A percentile compares a stretch with the other conserved stretches of the same genome.
Evolutionary conservation across 1,140 invertebrate genomes (phyloP).

Genomic region (Eubasilissa regina): DNA sequence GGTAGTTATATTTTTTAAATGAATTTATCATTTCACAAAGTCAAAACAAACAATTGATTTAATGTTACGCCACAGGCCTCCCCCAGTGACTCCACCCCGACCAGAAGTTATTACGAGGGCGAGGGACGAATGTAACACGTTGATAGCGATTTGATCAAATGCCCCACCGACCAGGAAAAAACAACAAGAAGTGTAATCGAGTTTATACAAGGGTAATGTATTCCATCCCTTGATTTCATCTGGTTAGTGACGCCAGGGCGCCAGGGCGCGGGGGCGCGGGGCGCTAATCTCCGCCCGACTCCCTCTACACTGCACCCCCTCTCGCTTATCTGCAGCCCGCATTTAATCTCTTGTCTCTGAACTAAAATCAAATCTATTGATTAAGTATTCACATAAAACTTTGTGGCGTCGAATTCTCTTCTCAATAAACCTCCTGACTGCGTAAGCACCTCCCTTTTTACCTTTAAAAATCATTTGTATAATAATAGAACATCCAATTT

Average conservation of each 20-base stretch:
- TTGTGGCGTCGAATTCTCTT: too few species aligned
- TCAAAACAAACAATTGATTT: too few species aligned
- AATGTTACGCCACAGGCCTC: background rate
- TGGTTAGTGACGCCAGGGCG: conserved; percentile 29
- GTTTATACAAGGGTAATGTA: conserved; percentile 41
- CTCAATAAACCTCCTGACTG: too few species aligned
- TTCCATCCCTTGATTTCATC: conserved; percentile 40
- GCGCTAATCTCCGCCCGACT: conserved; percentile 30
- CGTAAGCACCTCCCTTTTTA: too few species aligned
- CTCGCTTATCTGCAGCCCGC: too few species aligned
- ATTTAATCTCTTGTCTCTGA: too few species aligned
- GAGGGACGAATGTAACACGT: conserved; percentile 18
- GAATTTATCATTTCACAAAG: too few species aligned
- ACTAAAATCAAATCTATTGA: too few species aligned
- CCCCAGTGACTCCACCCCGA: background rate
- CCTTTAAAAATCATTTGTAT: too few species aligned
- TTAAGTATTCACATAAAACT: too few species aligned
- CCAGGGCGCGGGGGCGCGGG: background rate
- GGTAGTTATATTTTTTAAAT: too few species aligned
- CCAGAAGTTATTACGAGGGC: conserved; percentile 7
- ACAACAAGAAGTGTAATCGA: conserved; percentile 37
- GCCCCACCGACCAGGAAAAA: conserved; percentile 37
- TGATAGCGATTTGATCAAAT: conserved; percentile 40
- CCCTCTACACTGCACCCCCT: background rate
- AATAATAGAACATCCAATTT: too few species aligned